Percentiles rank a stretch among this genome's conserved stretches.
Conservation (phyloP, 2,797 vertebrate species). For the Dendrocincla fuliginosa region DNA sequence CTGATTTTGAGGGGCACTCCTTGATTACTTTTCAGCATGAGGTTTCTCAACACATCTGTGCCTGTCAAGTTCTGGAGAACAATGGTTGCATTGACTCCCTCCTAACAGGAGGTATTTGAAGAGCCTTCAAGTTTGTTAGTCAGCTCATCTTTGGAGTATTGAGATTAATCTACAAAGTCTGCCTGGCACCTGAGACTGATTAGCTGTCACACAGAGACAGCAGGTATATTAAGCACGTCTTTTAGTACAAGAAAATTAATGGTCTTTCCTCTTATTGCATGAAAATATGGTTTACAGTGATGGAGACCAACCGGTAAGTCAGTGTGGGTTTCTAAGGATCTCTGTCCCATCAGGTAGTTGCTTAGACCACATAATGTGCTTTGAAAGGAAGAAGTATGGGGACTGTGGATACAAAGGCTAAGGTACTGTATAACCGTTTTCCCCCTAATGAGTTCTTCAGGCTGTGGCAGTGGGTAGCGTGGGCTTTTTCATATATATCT, state of each 20-base stretch:
- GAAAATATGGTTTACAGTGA: background rate
- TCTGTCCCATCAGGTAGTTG: background rate
- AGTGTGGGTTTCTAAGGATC: background rate
- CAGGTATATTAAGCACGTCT: background rate
- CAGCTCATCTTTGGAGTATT: background rate
- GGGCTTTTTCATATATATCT: background rate
- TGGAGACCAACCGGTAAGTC: background rate
- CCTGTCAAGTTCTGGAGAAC: background rate
- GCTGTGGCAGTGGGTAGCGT: background rate
- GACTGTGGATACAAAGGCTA: background rate
- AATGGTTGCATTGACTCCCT: background rate
- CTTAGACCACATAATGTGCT: background rate
- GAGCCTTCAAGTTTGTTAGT: background rate
- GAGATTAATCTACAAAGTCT: background rate
- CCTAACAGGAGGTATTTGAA: background rate
- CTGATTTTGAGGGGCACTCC: background rate
- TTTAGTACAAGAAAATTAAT: background rate
- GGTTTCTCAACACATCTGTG: background rate
- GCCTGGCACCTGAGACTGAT: background rate
- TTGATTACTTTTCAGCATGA: background rate
- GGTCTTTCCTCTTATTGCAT: background rate
- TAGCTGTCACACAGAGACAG: background rate
- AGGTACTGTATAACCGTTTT: background rate
- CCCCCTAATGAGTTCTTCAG: background rate
- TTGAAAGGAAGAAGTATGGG: background rate